Conservation (phyloP, 2,797 vertebrate genomes). For the Notolepis coatsorum region DNA sequence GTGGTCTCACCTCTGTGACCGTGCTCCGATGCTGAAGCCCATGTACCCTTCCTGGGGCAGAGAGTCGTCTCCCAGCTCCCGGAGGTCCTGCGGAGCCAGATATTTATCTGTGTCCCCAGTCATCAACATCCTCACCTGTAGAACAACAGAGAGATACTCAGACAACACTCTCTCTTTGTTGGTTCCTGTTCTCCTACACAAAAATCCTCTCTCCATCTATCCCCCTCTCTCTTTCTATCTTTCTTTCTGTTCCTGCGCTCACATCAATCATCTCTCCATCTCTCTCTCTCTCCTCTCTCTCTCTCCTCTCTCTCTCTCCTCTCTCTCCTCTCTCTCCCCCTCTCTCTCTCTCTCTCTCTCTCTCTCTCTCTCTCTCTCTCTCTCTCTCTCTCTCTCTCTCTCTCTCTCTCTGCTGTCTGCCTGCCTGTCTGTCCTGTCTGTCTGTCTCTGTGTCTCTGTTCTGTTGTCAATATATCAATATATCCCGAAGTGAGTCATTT, state of each 20-base stretch:
- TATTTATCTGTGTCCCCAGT: conserved; percentile 97
- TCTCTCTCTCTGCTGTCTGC: background rate
- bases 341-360: background rate
- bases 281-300: background rate
- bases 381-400: background rate
- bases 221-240: background rate
- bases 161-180: background rate
- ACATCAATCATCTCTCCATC: background rate
- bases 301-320: background rate
- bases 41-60: conserved; percentile 97
- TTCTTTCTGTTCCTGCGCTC: background rate
- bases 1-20: conserved; percentile 91
- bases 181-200: background rate
- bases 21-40: conserved; percentile 95
- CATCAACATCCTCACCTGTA: conserved; percentile 98
- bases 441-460: background rate
- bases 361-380: background rate
- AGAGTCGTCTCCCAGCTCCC: conserved; percentile 96
- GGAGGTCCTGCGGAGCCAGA: conserved; percentile 95
- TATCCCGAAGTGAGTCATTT: too few species aligned
- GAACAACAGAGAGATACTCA: background rate
- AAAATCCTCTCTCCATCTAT: too few species aligned
- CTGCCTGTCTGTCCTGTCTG: background rate
- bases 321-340: too few species aligned
- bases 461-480: too few species aligned